phyloP scores from a whole-genome alignment of 2,888 invertebrate species.

The Apotomis betuletana region DNA sequence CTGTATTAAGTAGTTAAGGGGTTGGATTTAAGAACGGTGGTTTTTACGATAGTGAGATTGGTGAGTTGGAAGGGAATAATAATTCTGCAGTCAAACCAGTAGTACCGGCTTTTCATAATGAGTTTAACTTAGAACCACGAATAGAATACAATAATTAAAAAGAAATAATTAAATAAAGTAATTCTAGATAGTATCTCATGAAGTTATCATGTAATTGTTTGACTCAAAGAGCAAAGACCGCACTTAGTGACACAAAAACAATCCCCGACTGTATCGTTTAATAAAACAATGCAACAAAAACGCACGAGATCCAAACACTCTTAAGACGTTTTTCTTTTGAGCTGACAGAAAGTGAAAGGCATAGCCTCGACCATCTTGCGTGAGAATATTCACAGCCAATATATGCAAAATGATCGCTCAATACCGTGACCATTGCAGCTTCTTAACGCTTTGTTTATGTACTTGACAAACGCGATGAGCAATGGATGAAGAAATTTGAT shows the following conservation, averaged over 20 bases:
- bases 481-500: slow-evolving; percentile 8
- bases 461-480: slow-evolving; percentile 19
- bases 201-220: neutral
- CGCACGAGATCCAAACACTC: neutral
- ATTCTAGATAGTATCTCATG: neutral
- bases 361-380: slow-evolving; percentile 44
- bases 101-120: no score
- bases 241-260: slow-evolving; percentile 3
- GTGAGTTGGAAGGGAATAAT: no score
- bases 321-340: neutral
- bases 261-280: neutral
- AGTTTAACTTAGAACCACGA: no score
- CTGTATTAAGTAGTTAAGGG: no score
- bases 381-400: slow-evolving; percentile 41
- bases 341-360: slow-evolving; percentile 44
- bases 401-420: slow-evolving; percentile 22
- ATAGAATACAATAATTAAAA: neutral
- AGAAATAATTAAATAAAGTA: neutral
- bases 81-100: no score
- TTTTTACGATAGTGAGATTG: no score
- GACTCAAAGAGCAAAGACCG: slow-evolving; percentile 9
- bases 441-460: slow-evolving; percentile 6
- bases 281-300: neutral
- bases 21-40: no score
- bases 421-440: slow-evolving; percentile 24